phyloP scores from a whole-genome alignment of 35 echinoderm and acorn worm species.

The Patiria miniata region DNA sequence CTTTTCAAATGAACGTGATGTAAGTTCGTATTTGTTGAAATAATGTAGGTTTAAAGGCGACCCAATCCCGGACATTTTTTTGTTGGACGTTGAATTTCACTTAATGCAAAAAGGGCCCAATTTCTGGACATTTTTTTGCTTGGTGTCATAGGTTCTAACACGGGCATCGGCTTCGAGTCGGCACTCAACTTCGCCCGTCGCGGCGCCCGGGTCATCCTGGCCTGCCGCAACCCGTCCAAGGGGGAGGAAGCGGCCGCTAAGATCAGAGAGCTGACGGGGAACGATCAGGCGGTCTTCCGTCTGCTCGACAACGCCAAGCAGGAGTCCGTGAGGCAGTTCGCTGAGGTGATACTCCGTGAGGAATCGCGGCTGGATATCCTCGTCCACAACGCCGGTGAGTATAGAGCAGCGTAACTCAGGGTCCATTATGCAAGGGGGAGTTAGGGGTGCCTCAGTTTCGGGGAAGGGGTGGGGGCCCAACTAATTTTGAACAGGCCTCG shows the following conservation, averaged over 20 bases:
- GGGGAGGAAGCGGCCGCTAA: slow-evolving; percentile 44
- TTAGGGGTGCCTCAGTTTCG: no score
- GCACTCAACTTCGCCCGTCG: slow-evolving; percentile 48
- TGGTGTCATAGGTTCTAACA: slow-evolving; percentile 40
- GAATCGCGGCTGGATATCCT: slow-evolving; percentile 55
- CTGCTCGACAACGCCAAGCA: slow-evolving; percentile 42
- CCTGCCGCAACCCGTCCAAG: slow-evolving; percentile 58
- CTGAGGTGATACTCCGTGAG: slow-evolving; percentile 42
- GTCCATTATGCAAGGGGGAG: no score
- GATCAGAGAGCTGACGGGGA: slow-evolving; percentile 30
- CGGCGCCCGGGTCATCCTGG: slow-evolving; percentile 71
- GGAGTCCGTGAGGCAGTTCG: slow-evolving; percentile 48
- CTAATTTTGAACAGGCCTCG: no score
- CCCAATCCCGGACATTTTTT: no score
- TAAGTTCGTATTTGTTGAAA: no score
- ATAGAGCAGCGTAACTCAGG: neutral
- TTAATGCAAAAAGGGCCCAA: no score
- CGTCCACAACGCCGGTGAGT: slow-evolving; percentile 68
- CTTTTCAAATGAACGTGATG: no score
- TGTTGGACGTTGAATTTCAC: no score
- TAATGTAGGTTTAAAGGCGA: no score
- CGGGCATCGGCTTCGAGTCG: slow-evolving; percentile 66
- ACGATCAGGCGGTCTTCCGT: slow-evolving; percentile 48
- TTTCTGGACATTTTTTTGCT: neutral
- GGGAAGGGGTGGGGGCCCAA: no score